These are phyloP conservation scores for Ectobius pallidus DNA, from an alignment of 2,888 invertebrate species.

Conservation along the genomic window DNA sequence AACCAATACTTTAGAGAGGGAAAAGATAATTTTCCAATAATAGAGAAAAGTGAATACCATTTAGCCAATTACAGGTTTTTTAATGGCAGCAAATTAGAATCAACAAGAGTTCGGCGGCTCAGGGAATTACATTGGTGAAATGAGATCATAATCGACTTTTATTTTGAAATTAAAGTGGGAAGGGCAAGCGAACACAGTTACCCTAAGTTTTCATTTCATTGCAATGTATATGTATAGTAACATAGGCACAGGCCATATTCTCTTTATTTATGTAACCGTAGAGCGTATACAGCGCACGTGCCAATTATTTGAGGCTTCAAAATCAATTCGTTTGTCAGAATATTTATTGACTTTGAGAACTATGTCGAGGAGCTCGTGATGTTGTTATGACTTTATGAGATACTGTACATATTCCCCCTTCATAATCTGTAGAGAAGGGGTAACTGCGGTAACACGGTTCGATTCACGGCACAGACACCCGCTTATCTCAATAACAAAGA, in stretches of 20 bases:
- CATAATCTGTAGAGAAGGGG: too few relatives aligned
- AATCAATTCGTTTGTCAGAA: too few relatives aligned
- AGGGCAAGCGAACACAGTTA: not conserved
- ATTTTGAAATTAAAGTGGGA: conserved; percentile 23
- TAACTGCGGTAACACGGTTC: too few relatives aligned
- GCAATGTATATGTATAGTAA: not conserved
- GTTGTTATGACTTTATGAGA: too few relatives aligned
- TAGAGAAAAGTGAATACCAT: conserved; percentile 30
- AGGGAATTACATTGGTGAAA: conserved; percentile 5
- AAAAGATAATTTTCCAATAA: conserved; percentile 31
- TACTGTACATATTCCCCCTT: too few relatives aligned
- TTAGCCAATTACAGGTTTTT: conserved; percentile 29
- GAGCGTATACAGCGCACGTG: too few relatives aligned
- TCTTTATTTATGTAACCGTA: too few relatives aligned
- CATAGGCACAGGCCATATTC: not conserved
- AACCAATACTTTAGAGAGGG: conserved; percentile 15
- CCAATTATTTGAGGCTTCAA: too few relatives aligned
- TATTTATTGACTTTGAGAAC: too few relatives aligned
- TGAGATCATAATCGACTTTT: conserved; percentile 36
- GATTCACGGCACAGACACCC: too few relatives aligned
- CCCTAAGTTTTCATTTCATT: not conserved
- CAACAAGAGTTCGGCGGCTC: not conserved
- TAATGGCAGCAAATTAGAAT: conserved; percentile 15
- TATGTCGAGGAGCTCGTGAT: too few relatives aligned
- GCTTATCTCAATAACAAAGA: too few relatives aligned